Evolutionary conservation across 2,888 invertebrate genomes (phyloP), one percentile per base, ranked within the genome.

Genomic region (Ophioninae sp.): DNA sequence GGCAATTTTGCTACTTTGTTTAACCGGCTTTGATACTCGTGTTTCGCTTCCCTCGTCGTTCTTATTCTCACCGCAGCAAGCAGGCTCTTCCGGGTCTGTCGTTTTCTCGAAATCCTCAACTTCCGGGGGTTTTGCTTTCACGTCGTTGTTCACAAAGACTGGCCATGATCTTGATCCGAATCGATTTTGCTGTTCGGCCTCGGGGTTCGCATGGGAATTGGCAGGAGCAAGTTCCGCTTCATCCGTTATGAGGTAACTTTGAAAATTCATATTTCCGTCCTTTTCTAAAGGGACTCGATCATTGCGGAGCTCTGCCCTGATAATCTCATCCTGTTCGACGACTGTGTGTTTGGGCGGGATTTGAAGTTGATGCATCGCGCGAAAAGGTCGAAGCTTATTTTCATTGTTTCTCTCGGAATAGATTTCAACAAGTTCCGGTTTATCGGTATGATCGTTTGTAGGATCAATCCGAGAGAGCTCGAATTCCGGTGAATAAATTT

Each of bases 261-360:
- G 51, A 76, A 84, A 76, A 59, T 83, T 71, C 44, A 30, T 64
- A 61, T 73, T 75, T 0, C 23, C 17, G 51, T 17, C 6, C 1
- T 13, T 67, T 84, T 81, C 17, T 85, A 78, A 37, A 85, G 80
- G 79, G 17, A 17, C 51, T 86, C 85, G 23, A 84, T 82, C 30
- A 3, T 30, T 30, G 23, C 73, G 39, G 23, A 83, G 37, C n/a
- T 30, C 30, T 30, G 30, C 30, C 30, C 30, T 30, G 30, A 3
- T 30, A 30, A 84, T 80, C 61, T 84, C 79, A 9, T 71, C 63
- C 51, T 51, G 17, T 51, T 9, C 17, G 51, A 17, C 51, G 64
- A 82, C 44, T 30, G 73, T n/a, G 71, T 39, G 64, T 44, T 13
- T 68, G 22, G 77, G 71, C 6, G 64, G 17, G 17, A 17, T 17